Conservation (phyloP, 2,113 vertebrate genomes). For the Charina bottae region DNA sequence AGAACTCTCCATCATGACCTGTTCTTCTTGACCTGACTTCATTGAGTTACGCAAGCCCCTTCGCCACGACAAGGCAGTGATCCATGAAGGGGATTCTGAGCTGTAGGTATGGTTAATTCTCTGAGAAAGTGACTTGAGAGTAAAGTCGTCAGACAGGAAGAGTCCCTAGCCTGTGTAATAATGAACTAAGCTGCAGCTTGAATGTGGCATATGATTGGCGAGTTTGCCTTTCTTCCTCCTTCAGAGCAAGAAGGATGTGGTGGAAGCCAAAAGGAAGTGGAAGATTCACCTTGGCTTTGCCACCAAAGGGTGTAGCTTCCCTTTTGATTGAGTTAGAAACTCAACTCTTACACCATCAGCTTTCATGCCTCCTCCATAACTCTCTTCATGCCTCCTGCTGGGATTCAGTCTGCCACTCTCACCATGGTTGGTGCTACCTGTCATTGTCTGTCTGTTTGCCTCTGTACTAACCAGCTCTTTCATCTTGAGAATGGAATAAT, state of each 20-base stretch:
- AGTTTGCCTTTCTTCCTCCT: not conserved
- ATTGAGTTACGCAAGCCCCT: no score
- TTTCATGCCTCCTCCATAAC: not conserved
- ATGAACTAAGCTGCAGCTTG: not conserved
- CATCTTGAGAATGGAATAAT: slow-evolving; percentile 13
- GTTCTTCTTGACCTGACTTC: no score
- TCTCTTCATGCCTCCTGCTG: not conserved
- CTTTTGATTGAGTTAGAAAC: slow-evolving; percentile 7
- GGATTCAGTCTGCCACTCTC: slow-evolving; percentile 9
- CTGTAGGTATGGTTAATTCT: not conserved
- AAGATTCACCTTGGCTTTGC: slow-evolving; percentile 9
- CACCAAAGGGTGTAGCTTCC: not conserved
- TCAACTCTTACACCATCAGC: not conserved
- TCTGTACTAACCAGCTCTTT: slow-evolving; percentile 12
- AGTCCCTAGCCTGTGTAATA: not conserved
- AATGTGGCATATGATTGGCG: no score
- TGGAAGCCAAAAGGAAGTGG: not conserved
- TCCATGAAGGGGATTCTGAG: no score
- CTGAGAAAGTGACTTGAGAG: not conserved
- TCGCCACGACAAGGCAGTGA: no score
- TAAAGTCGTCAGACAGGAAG: not conserved
- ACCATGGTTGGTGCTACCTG: not conserved
- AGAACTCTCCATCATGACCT: no score
- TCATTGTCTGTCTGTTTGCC: slow-evolving; percentile 4
- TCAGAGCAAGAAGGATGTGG: not conserved